These are phyloP conservation scores for Meloe dianella DNA, from an alignment of 2,888 invertebrate species.

Conservation along the genomic window DNA sequence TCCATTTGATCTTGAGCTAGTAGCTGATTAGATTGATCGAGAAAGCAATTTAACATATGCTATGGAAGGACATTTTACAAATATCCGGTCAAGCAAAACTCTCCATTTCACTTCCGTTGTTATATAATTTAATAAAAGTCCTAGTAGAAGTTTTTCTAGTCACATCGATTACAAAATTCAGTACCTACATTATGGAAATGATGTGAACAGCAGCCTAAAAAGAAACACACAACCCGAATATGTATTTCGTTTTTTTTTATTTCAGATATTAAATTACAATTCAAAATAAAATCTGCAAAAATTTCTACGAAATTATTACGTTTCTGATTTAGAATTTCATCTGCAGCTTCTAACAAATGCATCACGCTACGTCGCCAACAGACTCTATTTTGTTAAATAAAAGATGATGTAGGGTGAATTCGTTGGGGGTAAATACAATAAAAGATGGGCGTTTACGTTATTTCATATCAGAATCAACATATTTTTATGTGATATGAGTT, in stretches of 20 bases:
- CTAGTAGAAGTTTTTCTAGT: no score
- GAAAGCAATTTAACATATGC: no score
- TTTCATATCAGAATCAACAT: conserved; percentile 27
- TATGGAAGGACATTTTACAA: no score
- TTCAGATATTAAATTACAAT: background rate
- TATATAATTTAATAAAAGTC: no score
- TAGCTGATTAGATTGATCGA: no score
- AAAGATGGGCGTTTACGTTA: conserved; percentile 18
- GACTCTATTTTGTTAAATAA: conserved; percentile 29
- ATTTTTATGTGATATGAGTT: conserved; percentile 26
- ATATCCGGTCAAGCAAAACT: no score
- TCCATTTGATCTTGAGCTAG: no score
- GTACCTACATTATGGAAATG: no score
- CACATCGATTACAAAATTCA: no score
- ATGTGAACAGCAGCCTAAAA: no score
- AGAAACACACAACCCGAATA: no score
- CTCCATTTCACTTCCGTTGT: no score
- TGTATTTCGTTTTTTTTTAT: background rate
- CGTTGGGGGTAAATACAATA: conserved; percentile 18
- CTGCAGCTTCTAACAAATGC: conserved; percentile 13
- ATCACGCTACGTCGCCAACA: conserved; percentile 13
- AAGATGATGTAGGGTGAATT: conserved; percentile 25
- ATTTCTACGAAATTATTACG: background rate
- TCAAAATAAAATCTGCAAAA: background rate
- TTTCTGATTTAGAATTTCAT: background rate